These are phyloP conservation scores for Bombus consobrinus DNA, from an alignment of 1,140 invertebrate genomes.

Conservation along the genomic window DNA sequence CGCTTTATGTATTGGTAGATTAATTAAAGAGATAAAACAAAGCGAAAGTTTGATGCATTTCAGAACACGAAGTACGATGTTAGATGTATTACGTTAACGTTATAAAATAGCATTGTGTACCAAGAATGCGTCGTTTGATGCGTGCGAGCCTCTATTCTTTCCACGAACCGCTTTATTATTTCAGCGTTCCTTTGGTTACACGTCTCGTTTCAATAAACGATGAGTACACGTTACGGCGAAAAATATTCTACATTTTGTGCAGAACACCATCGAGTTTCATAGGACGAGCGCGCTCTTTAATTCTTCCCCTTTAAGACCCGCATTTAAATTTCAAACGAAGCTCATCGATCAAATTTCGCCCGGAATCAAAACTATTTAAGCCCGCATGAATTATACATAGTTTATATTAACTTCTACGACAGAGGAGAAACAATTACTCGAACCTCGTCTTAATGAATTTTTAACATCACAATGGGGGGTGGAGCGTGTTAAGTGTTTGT, in stretches of 20 bases:
- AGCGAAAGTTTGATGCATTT: slow-evolving; percentile 57
- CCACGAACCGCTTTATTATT: not conserved
- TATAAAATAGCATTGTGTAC: not conserved
- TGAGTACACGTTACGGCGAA: not conserved
- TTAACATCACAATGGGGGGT: slow-evolving; percentile 11
- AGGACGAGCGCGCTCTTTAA: slow-evolving; percentile 9
- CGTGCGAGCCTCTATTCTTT: not conserved
- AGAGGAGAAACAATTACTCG: slow-evolving; percentile 50
- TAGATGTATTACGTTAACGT: not conserved
- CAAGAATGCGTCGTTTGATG: not conserved
- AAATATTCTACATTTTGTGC: slow-evolving; percentile 1
- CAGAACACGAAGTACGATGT: slow-evolving; percentile 49
- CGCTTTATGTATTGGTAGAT: slow-evolving; percentile 51
- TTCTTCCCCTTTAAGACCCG: slow-evolving; percentile 61
- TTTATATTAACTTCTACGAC: slow-evolving; percentile 52
- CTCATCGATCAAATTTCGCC: slow-evolving; percentile 65
- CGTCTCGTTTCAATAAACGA: not conserved
- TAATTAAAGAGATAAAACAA: slow-evolving; percentile 68
- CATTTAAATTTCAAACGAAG: slow-evolving; percentile 74
- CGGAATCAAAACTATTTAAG: slow-evolving; percentile 73
- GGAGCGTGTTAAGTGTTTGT: not conserved
- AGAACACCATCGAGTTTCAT: not conserved
- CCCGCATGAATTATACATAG: slow-evolving; percentile 74
- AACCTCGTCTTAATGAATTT: slow-evolving; percentile 51
- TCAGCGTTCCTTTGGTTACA: no score